Conservation (phyloP, 2,113 vertebrate genomes). For the Rallus limicola region DNA sequence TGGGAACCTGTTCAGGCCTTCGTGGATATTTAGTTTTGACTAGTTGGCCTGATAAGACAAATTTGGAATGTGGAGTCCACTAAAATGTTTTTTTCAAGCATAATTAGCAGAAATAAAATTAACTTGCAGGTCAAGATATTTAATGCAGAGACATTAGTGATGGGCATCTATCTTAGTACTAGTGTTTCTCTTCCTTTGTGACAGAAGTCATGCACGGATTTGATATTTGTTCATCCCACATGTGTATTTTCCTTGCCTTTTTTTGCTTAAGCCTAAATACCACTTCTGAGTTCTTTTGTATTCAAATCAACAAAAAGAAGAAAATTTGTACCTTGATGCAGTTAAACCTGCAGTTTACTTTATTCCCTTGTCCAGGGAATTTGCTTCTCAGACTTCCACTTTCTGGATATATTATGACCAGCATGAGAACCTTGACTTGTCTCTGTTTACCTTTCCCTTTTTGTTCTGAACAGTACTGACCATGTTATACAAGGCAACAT, state of each 20-base stretch:
- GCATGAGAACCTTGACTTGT: conserved; percentile 3
- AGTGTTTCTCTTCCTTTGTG: neutral
- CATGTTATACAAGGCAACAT: neutral
- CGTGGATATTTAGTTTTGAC: neutral
- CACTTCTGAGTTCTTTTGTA: conserved; percentile 33
- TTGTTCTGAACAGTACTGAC: conserved; percentile 26
- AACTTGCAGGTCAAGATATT: neutral
- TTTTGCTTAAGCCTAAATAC: conserved; percentile 35
- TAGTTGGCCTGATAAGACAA: neutral
- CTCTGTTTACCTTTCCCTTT: neutral
- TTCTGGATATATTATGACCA: conserved; percentile 9
- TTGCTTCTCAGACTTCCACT: neutral
- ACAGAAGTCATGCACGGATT: neutral
- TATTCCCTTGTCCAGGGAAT: neutral
- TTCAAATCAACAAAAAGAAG: conserved; percentile 40
- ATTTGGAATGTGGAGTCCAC: neutral
- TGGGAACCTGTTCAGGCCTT: neutral
- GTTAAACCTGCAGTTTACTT: conserved; percentile 15
- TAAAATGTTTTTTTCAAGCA: neutral
- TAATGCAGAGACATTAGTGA: neutral
- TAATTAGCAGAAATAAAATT: neutral
- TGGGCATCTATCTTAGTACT: neutral
- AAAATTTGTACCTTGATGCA: conserved; percentile 53
- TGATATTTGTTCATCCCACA: conserved; percentile 34
- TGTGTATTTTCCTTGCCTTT: conserved; percentile 50